phyloP scores from a whole-genome alignment of 2,888 invertebrate species.

The Apotomis turbidana region DNA sequence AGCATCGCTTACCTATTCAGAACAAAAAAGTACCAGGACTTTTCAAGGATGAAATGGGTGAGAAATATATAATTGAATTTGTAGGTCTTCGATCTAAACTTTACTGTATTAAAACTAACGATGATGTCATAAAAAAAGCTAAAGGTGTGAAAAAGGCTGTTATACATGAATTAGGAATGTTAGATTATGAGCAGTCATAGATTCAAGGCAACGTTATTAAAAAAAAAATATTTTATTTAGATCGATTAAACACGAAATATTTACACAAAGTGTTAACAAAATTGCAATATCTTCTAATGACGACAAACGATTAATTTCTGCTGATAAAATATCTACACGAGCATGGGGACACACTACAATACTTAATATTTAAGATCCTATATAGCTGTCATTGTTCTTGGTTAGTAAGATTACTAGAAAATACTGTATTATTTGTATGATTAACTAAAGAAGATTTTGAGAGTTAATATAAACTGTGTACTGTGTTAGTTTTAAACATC shows the following conservation, averaged over 20 bases:
- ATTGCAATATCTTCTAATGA: constrained; percentile 6
- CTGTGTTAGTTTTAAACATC: not conserved
- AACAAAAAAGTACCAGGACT: not conserved
- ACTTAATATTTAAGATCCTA: constrained; percentile 8
- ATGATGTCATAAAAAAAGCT: not conserved
- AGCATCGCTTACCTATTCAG: not conserved
- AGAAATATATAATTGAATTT: not conserved
- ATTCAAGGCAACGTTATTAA: constrained; percentile 6
- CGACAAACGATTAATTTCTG: constrained; percentile 7
- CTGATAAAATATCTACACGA: constrained; percentile 5
- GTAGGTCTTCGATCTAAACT: not conserved
- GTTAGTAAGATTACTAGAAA: constrained; percentile 3
- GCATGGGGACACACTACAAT: constrained; percentile 6
- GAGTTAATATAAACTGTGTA: not conserved
- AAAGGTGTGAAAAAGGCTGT: not conserved
- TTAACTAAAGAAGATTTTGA: not conserved
- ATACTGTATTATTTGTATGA: not conserved
- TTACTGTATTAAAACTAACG: not conserved
- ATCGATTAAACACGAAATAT: constrained; percentile 20
- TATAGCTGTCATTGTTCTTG: constrained; percentile 6
- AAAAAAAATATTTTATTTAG: no score
- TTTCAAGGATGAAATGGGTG: not conserved
- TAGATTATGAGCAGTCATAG: constrained; percentile 2
- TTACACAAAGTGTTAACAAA: constrained; percentile 8
- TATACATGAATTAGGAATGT: no score